Conservation (phyloP, 2,888 invertebrate genomes). For the Epirrhoe tristata region DNA sequence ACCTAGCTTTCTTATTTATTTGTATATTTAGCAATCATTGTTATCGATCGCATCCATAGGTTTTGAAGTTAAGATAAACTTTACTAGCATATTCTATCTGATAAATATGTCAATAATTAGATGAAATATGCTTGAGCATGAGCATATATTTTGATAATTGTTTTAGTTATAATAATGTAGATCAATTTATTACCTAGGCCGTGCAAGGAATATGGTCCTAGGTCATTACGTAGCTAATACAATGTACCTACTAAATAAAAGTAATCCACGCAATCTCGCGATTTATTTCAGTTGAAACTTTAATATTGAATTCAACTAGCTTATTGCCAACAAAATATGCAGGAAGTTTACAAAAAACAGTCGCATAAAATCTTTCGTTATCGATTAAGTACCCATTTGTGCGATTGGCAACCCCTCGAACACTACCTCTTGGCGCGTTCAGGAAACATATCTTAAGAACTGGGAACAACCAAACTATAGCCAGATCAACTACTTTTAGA, state of each 20-base stretch:
- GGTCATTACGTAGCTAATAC: too few species aligned
- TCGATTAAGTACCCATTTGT: constrained; percentile 1
- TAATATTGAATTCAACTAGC: neutral
- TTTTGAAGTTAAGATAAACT: neutral
- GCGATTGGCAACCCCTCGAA: neutral
- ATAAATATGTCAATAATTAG: too few species aligned
- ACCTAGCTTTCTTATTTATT: constrained; percentile 21
- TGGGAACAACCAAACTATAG: neutral
- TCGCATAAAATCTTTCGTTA: neutral
- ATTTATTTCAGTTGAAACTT: neutral
- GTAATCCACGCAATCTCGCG: neutral
- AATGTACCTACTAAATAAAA: too few species aligned
- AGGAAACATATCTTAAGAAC: neutral
- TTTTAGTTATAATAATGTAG: too few species aligned
- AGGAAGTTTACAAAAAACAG: neutral
- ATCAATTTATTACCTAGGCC: too few species aligned
- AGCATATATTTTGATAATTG: too few species aligned
- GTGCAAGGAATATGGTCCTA: too few species aligned
- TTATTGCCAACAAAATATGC: neutral
- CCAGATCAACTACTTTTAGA: neutral
- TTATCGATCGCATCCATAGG: too few species aligned
- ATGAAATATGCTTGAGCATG: too few species aligned
- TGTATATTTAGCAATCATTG: neutral
- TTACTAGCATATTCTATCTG: too few species aligned
- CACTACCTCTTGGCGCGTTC: neutral